These are phyloP conservation scores for Eristalis tenax DNA, from an alignment of 2,888 invertebrate genomes.

Conservation along the genomic window DNA sequence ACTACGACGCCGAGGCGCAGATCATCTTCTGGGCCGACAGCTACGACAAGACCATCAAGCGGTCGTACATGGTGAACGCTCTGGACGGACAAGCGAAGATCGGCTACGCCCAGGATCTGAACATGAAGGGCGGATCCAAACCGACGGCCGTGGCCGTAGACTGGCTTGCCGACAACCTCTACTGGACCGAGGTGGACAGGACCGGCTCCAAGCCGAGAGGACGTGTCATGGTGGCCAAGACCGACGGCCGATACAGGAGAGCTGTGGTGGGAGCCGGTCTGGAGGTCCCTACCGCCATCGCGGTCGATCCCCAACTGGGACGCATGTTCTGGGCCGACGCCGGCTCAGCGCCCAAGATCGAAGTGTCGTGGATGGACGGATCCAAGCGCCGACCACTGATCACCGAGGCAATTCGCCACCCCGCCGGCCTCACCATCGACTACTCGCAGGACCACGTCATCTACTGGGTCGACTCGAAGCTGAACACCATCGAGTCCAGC, in stretches of 20 bases:
- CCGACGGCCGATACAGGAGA: slow-evolving; percentile 93
- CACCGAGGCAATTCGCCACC: slow-evolving; percentile 91
- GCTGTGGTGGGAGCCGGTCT: slow-evolving; percentile 90
- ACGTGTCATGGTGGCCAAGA: slow-evolving; percentile 92
- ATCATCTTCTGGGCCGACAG: slow-evolving; percentile 98
- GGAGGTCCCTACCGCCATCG: slow-evolving; percentile 94
- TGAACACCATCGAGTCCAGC: slow-evolving; percentile 94
- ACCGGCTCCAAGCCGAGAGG: slow-evolving; percentile 89
- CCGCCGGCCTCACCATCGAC: slow-evolving; percentile 95
- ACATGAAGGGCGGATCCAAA: slow-evolving; percentile 90
- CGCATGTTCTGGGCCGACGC: slow-evolving; percentile 97
- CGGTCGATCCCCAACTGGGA: slow-evolving; percentile 92
- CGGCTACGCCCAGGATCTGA: slow-evolving; percentile 93
- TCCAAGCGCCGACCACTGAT: slow-evolving; percentile 91
- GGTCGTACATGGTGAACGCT: slow-evolving; percentile 94
- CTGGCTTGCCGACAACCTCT: slow-evolving; percentile 95
- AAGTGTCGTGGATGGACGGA: slow-evolving; percentile 98
- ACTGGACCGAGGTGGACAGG: slow-evolving; percentile 94
- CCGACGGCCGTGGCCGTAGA: slow-evolving; percentile 96
- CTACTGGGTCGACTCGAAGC: slow-evolving; percentile 97
- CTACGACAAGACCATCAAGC: slow-evolving; percentile 93
- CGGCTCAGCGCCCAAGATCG: slow-evolving; percentile 95
- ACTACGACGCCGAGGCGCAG: slow-evolving; percentile 91
- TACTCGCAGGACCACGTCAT: slow-evolving; percentile 93
- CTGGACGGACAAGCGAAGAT: slow-evolving; percentile 88